Evolutionary conservation across 2,113 vertebrate genomes (phyloP), one percentile per base, ranked within the genome.

Genomic region (Pedetes capensis): DNA sequence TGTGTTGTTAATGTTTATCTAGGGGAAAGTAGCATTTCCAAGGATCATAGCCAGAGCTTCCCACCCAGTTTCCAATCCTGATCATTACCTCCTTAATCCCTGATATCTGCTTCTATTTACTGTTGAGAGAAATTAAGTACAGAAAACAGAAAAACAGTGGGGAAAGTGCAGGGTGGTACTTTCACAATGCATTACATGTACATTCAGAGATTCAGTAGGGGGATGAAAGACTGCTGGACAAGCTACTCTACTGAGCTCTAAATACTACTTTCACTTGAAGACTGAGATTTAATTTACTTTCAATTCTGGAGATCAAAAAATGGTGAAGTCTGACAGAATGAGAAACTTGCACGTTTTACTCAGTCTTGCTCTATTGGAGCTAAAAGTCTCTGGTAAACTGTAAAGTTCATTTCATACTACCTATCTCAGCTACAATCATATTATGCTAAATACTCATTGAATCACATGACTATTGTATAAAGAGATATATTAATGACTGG

Each of bases 1-100:
- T 87, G 42, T 9, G n/a, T 25, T 76, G 25, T 87, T 96, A 92
- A 88, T 79, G 39, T 88, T 89, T 91, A 59, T 83, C 89, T 85
- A n/a, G 72, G 44, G 84, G 23, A 16, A 78, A 74, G 63, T 72
- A 69, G 72, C 42, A 59, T 78, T 94, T 92, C 68, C 29, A 59
- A 84, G 88, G 44, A 72, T 76, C 61, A 61, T 29, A 63, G 25
- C 3, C 32, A 72, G 27, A 51, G 8, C 18, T 51, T 63, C 17
- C 61, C 22, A 17, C 20, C 22, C 13, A 17, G 25, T 53, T 91
- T 68, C 57, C 64, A 94, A 53, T 57, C 53, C 71, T 76, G 32
- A 64, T 83, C 79, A 69, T 89, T 81, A 34, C 34, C 5, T 90
- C 32, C 51, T 91, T 47, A 37, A 3, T 29, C 27, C 39, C 71